These are phyloP conservation scores for Lindbergichthys nudifrons DNA, from an alignment of 2,797 vertebrate genomes.

Conservation along the genomic window DNA sequence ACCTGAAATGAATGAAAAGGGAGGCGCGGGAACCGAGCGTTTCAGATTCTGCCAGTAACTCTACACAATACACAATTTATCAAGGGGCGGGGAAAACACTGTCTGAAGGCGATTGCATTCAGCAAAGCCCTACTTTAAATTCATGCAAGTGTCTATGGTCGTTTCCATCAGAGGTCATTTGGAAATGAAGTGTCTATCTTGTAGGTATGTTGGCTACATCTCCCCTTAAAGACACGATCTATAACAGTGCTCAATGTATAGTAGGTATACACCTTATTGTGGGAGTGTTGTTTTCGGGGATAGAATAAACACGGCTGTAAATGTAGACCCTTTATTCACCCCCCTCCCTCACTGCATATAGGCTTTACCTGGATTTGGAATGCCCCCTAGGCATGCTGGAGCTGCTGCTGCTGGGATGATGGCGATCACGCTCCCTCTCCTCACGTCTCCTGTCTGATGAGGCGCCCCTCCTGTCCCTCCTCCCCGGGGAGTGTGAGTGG, in stretches of 20 bases:
- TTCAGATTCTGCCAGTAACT: constrained; percentile 21
- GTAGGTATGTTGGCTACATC: background rate
- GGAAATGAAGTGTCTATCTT: constrained; percentile 7
- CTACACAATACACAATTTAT: constrained; percentile 2
- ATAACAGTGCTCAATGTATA: background rate
- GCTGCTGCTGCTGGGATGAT: constrained; percentile 89
- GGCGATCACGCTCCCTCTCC: constrained; percentile 82
- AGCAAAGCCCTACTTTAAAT: constrained; percentile 28
- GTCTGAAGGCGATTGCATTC: constrained; percentile 1
- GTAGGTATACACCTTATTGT: background rate
- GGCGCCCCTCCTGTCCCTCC: constrained; percentile 86
- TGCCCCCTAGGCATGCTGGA: constrained; percentile 86
- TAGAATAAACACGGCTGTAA: constrained; percentile 13
- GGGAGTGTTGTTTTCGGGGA: constrained; percentile 11
- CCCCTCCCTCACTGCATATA: constrained; percentile 22
- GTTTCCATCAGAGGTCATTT: background rate
- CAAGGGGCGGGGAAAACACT: background rate
- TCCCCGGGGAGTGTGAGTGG: constrained; percentile 88
- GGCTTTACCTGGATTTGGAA: constrained; percentile 89
- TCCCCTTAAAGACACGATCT: background rate
- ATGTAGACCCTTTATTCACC: background rate
- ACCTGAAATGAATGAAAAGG: constrained; percentile 63
- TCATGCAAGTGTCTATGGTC: constrained; percentile 13
- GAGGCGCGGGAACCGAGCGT: constrained; percentile 1
- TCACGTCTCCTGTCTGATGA: constrained; percentile 88